Conservation (phyloP, 2,888 invertebrate genomes). For the Frankliniella fusca region DNA sequence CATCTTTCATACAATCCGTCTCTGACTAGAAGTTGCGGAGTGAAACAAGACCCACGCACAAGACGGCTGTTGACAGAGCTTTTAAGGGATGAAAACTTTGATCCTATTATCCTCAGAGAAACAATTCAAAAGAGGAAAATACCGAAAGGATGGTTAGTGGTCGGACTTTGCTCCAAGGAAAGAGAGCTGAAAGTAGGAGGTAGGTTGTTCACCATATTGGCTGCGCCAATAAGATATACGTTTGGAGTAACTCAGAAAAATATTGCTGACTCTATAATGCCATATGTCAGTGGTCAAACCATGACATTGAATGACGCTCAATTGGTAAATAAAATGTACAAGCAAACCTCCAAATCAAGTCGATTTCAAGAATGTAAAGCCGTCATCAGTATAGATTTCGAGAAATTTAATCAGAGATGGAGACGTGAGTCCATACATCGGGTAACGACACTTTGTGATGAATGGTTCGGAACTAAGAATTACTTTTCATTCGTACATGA, state of each 20-base stretch:
- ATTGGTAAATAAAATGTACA: not conserved
- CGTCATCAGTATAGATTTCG: not conserved
- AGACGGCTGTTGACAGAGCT: not conserved
- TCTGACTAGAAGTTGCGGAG: not conserved
- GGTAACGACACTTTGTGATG: not conserved
- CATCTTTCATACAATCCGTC: not conserved
- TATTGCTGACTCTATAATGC: not conserved
- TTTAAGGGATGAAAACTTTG: not conserved
- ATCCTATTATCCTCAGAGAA: not conserved
- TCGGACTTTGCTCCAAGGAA: not conserved
- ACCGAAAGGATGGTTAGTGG: not conserved
- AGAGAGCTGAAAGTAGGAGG: not conserved
- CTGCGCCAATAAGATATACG: not conserved
- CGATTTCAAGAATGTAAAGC: no score
- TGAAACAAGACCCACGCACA: not conserved
- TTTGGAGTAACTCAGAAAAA: not conserved
- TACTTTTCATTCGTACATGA: not conserved
- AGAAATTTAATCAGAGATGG: not conserved
- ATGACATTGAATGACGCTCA: not conserved
- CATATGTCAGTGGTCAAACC: not conserved
- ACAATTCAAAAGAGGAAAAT: not conserved
- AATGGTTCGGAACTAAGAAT: not conserved
- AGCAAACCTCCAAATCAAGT: no score
- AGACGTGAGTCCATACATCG: not conserved
- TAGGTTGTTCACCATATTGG: not conserved